A percentile compares a stretch with the other conserved stretches of the same genome.
Conservation (phyloP, 2,797 vertebrate genomes). For the Prunella strophiata region DNA sequence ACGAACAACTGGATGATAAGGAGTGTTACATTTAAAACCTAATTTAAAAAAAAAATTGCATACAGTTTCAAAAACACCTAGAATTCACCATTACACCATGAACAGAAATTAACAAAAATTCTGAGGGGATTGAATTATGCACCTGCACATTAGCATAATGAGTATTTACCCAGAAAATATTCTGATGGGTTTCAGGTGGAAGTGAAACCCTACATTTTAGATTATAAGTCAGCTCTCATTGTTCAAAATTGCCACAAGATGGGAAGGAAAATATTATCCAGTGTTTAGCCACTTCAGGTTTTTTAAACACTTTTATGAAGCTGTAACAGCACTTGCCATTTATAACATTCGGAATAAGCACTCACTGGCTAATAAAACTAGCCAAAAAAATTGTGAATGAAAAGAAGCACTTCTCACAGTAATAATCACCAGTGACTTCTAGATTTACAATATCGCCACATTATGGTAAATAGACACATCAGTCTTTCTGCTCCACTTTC, state of each 20-base stretch:
- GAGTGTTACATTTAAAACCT: neutral
- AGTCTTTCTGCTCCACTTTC: neutral
- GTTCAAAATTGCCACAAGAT: neutral
- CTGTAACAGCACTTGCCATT: neutral
- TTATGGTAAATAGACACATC: neutral
- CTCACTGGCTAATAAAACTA: neutral
- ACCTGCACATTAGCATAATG: rapidly evolving
- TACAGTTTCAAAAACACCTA: neutral
- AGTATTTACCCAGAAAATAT: neutral
- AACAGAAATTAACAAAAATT: neutral
- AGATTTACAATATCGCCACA: neutral
- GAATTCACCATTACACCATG: neutral
- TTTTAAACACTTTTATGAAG: neutral
- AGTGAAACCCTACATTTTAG: neutral
- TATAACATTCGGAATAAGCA: neutral
- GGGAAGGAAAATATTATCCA: neutral
- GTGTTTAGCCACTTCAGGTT: neutral
- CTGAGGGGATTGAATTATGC: neutral
- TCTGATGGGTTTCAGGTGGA: neutral
- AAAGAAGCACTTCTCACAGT: neutral
- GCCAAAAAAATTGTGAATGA: neutral
- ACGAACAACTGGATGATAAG: neutral
- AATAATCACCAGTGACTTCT: neutral
- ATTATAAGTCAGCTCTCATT: neutral
- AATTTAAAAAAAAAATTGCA: neutral